Conservation (phyloP, 2,888 invertebrate species). For the Eupsilia transversa region DNA sequence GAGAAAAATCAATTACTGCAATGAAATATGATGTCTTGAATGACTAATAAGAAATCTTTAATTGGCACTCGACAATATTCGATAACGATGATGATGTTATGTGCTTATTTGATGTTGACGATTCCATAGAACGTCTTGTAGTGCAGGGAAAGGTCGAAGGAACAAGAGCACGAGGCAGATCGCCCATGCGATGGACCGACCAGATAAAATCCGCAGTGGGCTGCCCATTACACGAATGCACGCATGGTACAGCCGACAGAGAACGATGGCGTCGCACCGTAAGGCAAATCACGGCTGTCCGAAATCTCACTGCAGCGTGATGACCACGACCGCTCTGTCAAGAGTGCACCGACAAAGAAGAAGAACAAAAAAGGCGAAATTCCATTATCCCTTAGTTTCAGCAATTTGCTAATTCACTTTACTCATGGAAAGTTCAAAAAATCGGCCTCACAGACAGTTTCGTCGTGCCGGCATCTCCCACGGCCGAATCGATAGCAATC, state of each 20-base stretch:
- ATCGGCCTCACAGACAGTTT: conserved; percentile 70
- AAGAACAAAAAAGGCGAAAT: conserved; percentile 62
- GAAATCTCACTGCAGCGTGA: too few relatives aligned
- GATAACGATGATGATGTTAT: not conserved
- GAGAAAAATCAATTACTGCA: conserved; percentile 39
- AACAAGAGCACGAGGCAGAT: too few relatives aligned
- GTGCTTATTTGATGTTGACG: not conserved
- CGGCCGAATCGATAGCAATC: conserved; percentile 72
- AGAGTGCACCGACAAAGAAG: too few relatives aligned
- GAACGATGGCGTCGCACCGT: too few relatives aligned
- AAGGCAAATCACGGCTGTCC: too few relatives aligned
- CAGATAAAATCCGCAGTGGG: too few relatives aligned
- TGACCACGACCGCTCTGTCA: too few relatives aligned
- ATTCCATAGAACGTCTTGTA: too few relatives aligned
- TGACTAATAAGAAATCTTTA: conserved; percentile 23
- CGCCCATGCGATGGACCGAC: too few relatives aligned
- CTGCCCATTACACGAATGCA: too few relatives aligned
- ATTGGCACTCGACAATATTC: not conserved
- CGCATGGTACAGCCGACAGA: too few relatives aligned
- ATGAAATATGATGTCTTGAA: conserved; percentile 24
- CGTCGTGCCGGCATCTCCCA: conserved; percentile 69
- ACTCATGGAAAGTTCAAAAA: conserved; percentile 65
- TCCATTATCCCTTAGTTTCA: conserved; percentile 55
- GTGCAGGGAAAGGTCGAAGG: too few relatives aligned
- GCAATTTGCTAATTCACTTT: conserved; percentile 59